phyloP scores from a whole-genome alignment of 2,797 vertebrate species.

The Paedocypris micromegethes region DNA sequence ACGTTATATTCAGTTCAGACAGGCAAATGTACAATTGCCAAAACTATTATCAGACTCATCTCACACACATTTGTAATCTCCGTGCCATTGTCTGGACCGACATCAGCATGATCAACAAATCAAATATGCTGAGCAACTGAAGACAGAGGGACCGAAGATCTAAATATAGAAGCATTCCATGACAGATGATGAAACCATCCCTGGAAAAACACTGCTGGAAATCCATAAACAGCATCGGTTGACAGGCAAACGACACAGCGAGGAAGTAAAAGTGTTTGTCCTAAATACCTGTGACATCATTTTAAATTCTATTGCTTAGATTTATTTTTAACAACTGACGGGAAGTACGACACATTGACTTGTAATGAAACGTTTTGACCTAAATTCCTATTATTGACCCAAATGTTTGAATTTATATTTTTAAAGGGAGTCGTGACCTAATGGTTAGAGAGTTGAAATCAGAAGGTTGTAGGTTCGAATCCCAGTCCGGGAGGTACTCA shows the following conservation, averaged over 20 bases:
- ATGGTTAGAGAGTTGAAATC: no score
- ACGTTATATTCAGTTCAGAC: no score
- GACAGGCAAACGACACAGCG: slow-evolving; percentile 36
- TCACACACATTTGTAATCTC: neutral
- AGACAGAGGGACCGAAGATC: slow-evolving; percentile 29
- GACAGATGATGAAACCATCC: slow-evolving; percentile 64
- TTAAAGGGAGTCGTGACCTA: no score
- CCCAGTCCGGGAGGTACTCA: no score
- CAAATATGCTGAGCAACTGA: slow-evolving; percentile 36
- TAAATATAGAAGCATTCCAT: slow-evolving; percentile 59
- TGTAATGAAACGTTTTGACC: no score
- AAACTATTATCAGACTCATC: neutral
- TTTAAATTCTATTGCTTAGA: neutral
- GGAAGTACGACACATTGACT: neutral
- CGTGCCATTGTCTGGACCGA: neutral
- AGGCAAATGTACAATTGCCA: no score
- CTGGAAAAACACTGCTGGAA: slow-evolving; percentile 39
- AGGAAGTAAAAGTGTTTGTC: slow-evolving; percentile 7
- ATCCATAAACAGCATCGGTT: slow-evolving; percentile 41
- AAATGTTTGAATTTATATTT: no score
- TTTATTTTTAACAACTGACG: neutral
- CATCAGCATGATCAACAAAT: slow-evolving; percentile 38
- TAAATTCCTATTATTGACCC: no score
- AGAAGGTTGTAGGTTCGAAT: no score
- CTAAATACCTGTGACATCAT: slow-evolving; percentile 16